Conservation (phyloP, 92 coral and sea anemone genomes). For the Anthopleura xanthogrammica region DNA sequence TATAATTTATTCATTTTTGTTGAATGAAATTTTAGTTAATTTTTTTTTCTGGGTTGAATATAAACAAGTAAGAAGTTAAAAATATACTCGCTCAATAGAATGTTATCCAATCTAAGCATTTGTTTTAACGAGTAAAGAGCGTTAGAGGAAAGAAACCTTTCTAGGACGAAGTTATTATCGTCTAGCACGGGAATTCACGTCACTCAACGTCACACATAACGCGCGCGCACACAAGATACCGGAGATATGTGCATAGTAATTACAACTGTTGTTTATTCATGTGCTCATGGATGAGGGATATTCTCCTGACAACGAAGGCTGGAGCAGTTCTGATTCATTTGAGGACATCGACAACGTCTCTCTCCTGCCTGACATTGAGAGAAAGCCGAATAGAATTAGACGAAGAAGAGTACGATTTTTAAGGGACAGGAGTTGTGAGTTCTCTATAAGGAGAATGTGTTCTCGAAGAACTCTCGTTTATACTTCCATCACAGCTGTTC, state of each 20-base stretch:
- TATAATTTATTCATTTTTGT: too few relatives aligned
- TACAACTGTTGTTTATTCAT: constrained; percentile 44
- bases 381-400: constrained; percentile 42
- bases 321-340: constrained; percentile 54
- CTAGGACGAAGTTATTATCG: not conserved
- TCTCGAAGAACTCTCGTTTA: constrained; percentile 64
- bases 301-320: constrained; percentile 45
- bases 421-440: constrained; percentile 30
- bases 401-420: constrained; percentile 44
- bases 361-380: constrained; percentile 68
- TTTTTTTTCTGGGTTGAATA: too few relatives aligned
- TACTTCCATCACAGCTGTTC: constrained; percentile 54
- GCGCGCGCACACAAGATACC: constrained; percentile 24
- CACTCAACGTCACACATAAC: constrained; percentile 33
- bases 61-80: too few relatives aligned
- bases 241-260: constrained; percentile 43
- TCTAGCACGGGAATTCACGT: not conserved
- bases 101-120: too few relatives aligned
- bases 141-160: too few relatives aligned
- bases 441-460: constrained; percentile 50
- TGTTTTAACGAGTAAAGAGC: too few relatives aligned
- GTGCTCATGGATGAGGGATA: constrained; percentile 47
- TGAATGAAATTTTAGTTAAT: too few relatives aligned
- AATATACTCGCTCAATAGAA: too few relatives aligned
- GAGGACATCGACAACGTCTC: constrained; percentile 74